Percentiles rank a stretch among this genome's conserved stretches.
Conservation (phyloP, 2,113 vertebrate genomes). For the Haemorhous mexicanus region DNA sequence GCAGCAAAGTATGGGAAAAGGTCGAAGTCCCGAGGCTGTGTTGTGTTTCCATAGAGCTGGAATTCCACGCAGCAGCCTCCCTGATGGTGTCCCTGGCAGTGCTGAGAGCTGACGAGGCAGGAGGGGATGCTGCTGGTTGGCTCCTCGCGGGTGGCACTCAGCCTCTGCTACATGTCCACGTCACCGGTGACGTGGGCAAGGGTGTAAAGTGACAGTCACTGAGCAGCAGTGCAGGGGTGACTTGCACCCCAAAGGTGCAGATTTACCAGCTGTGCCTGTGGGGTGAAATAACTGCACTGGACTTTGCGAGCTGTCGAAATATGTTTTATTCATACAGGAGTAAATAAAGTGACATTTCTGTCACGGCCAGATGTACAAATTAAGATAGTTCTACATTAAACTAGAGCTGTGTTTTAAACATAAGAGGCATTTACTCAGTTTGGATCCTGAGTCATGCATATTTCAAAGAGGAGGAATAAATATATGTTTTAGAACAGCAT, state of each 20-base stretch:
- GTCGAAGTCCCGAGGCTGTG: neutral
- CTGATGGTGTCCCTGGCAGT: neutral
- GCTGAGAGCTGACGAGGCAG: neutral
- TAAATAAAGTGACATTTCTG: neutral
- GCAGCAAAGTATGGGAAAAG: neutral
- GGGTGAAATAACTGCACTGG: neutral
- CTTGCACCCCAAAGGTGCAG: neutral
- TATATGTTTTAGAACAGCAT: neutral
- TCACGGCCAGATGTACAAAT: neutral
- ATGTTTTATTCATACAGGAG: neutral
- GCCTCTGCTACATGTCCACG: neutral
- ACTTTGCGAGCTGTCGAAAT: neutral
- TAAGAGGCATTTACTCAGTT: neutral
- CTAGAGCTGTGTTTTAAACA: neutral
- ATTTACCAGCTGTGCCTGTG: neutral
- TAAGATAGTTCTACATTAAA: neutral
- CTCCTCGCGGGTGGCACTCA: neutral
- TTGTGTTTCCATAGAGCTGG: constrained; percentile 27
- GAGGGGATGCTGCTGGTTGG: neutral
- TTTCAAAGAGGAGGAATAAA: neutral
- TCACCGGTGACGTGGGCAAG: neutral
- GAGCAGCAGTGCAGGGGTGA: neutral
- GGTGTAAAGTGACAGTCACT: neutral
- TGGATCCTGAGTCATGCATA: neutral
- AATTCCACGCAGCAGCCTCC: neutral